Conservation (phyloP, 2,797 vertebrate species). For the Smutsia gigantea region DNA sequence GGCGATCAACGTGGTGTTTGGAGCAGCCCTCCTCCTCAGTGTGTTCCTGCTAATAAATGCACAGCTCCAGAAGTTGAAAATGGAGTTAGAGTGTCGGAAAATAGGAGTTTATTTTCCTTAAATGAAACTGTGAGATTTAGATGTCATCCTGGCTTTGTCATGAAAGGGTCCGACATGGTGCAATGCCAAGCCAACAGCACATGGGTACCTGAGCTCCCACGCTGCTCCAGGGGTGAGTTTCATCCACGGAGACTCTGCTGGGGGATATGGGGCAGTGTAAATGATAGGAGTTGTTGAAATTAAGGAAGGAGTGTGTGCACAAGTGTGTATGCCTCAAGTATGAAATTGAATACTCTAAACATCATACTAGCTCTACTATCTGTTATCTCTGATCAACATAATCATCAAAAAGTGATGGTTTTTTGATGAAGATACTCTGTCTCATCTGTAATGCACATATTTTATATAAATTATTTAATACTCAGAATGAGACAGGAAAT, state of each 20-base stretch:
- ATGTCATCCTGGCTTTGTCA: conserved; percentile 76
- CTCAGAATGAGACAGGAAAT: not conserved
- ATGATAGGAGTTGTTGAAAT: not conserved
- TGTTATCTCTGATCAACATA: no score
- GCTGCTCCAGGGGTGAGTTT: conserved; percentile 81
- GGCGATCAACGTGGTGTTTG: conserved; percentile 71
- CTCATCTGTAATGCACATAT: no score
- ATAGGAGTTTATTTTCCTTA: conserved; percentile 63
- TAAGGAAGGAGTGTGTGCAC: no score
- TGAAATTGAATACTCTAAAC: no score
- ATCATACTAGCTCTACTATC: no score
- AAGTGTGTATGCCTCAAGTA: no score
- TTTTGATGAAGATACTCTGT: no score
- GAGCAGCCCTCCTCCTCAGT: conserved; percentile 72
- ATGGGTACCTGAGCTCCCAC: conserved; percentile 75
- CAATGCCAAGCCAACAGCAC: conserved; percentile 66
- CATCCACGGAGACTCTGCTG: not conserved
- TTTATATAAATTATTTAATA: no score
- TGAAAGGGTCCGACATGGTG: conserved; percentile 53
- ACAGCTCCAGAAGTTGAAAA: conserved; percentile 57
- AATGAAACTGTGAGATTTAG: conserved; percentile 60
- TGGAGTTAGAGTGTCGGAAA: not conserved
- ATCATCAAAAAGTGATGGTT: no score
- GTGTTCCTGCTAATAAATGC: conserved; percentile 64
- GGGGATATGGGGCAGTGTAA: no score